Base-by-base conservation (phyloP, 2,888 invertebrate species). In the Phalera bucephala region DNA sequence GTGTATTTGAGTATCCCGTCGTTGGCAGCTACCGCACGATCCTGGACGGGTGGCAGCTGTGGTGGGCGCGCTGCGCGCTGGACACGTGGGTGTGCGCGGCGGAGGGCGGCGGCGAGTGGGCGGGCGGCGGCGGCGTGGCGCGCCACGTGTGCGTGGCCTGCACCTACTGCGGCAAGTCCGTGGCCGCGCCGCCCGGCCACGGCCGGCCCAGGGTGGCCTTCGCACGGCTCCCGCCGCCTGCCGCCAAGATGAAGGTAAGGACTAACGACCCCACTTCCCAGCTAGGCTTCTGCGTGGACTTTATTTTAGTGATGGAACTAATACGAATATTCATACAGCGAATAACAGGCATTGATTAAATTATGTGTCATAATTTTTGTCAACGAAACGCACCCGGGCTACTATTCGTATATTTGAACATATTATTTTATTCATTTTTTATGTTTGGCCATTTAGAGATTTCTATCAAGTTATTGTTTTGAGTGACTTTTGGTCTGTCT, bases 81-180 rank as follows among this genome's bases (percentile, higher is more conserved):
- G 98, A 98, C 84, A 96, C 97, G 52, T 93, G 93, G 69, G 92
- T 94, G 76, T 91, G 93, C 63, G 86, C 88, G 20, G 83, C 50
- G 91, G 92, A 51, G 87, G 91, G 7, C 79, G 90, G 80, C 28
- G 51, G 90, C 85, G 69, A 32, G 15, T 33, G 44, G 37, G 25
- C 12, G 49, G 22, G 62, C 49, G 35, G 56, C 36, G 48, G 37
- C 45, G 48, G 56, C 30, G 69, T 45, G 36, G 62, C 72, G 57
- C 67, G 72, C 3, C 72, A 72, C 56, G 80, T 84, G 62, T 75
- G 77, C 70, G 93, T 98, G 37, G 95, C 96, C 3, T 99, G 99
- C 83, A 97, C 96, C 69, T 99, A 97, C 87, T 99, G 98, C 88
- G 96, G 97, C 32, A 98, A 98, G 88, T 95, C 96, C 46, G 95